These are phyloP conservation scores for Microcaecilia unicolor DNA, from an alignment of 2,797 vertebrate species.

Conservation along the genomic window DNA sequence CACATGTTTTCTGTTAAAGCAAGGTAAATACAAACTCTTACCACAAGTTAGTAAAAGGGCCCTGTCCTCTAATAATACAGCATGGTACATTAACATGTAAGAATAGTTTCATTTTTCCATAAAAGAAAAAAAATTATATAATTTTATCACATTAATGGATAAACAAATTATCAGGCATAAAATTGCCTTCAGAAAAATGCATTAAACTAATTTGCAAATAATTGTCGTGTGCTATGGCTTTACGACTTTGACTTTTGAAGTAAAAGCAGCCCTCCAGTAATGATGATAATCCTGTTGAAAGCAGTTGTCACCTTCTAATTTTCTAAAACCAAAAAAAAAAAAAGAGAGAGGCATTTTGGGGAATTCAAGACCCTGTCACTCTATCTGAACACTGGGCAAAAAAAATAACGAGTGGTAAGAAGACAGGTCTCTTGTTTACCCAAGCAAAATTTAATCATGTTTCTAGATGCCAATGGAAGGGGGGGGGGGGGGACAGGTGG, in stretches of 20 bases:
- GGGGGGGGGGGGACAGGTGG: not conserved
- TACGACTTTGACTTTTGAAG: constrained; percentile 21
- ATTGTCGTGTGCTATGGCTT: constrained; percentile 5
- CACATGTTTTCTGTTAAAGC: too few species aligned
- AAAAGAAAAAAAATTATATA: too few species aligned
- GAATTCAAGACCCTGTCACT: constrained; percentile 4
- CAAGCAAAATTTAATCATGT: constrained; percentile 2
- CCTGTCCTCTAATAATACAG: too few species aligned
- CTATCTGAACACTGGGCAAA: constrained; percentile 20
- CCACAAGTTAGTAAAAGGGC: too few species aligned
- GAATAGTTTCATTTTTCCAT: too few species aligned
- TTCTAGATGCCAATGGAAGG: not conserved
- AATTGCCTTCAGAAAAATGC: not conserved
- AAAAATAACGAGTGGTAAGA: constrained; percentile 15
- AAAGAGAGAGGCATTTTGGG: constrained; percentile 19
- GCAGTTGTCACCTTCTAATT: constrained; percentile 39
- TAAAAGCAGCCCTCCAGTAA: constrained; percentile 37
- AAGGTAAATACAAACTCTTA: too few species aligned
- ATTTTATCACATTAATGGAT: not conserved
- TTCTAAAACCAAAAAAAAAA: constrained; percentile 30
- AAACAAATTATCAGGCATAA: not conserved
- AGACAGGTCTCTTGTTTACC: not conserved
- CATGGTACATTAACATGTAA: too few species aligned
- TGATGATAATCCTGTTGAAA: constrained; percentile 37
- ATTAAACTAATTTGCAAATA: not conserved